Percentiles rank a stretch among this genome's conserved stretches.
phyloP scores from a whole-genome alignment of 2,888 invertebrate genomes.

The Idaea aversata region DNA sequence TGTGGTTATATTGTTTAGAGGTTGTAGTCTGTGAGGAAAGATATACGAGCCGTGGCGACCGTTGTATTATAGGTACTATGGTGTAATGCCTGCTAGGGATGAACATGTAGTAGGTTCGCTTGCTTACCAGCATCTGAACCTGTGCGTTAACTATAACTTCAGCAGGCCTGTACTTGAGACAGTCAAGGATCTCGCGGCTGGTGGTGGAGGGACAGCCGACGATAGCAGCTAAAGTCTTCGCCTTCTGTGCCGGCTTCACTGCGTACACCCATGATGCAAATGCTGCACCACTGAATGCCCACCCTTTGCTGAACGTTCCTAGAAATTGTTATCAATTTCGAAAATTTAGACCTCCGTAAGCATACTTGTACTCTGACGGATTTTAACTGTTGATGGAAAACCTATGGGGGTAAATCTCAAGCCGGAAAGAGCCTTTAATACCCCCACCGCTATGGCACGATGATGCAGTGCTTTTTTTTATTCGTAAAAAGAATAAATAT shows the following conservation, averaged over 20 bases:
- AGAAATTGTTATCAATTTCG: slow-evolving; percentile 2
- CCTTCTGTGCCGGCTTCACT: slow-evolving; percentile 80
- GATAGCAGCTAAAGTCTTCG: slow-evolving; percentile 79
- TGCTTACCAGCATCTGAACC: slow-evolving; percentile 79
- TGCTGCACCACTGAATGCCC: slow-evolving; percentile 86
- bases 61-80: too few species aligned
- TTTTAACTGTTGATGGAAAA: too few species aligned
- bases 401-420: too few species aligned
- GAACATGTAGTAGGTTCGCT: neutral
- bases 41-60: too few species aligned
- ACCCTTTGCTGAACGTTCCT: slow-evolving; percentile 82
- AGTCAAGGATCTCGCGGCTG: slow-evolving; percentile 80
- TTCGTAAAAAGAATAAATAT: too few species aligned
- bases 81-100: neutral
- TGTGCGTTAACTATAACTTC: slow-evolving; percentile 80
- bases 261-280: slow-evolving; percentile 82
- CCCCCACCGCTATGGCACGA: too few species aligned
- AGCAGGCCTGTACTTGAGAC: slow-evolving; percentile 82
- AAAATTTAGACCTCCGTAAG: too few species aligned
- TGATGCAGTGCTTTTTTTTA: too few species aligned
- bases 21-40: too few species aligned
- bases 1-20: too few species aligned
- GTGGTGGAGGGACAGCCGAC: slow-evolving; percentile 82
- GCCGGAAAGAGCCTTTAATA: too few species aligned
- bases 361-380: neutral